Evolutionary conservation across 2,797 vertebrate species (phyloP).

Genomic region (Myoxocephalus aenaeus): DNA sequence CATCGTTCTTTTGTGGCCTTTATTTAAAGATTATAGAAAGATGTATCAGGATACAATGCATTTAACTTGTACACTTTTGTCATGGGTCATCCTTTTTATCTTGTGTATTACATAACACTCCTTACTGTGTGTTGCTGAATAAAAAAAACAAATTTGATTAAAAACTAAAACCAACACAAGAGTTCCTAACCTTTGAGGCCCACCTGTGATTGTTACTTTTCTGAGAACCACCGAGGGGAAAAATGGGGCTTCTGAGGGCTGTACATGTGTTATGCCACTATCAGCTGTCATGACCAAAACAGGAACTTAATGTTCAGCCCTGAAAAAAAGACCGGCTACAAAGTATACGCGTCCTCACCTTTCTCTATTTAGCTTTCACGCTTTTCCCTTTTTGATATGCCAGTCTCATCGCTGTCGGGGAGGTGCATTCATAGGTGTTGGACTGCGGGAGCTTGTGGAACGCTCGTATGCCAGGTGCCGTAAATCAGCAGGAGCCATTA

Average conservation of each 20-base stretch:
- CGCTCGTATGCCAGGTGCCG: too few species aligned
- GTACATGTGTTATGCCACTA: not conserved
- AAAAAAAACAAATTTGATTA: not conserved
- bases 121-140: not conserved
- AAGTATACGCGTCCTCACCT: too few species aligned
- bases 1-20: not conserved
- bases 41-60: not conserved
- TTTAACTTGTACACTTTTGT: not conserved
- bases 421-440: too few species aligned
- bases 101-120: not conserved
- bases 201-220: not conserved
- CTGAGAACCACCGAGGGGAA: not conserved
- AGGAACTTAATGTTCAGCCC: too few species aligned
- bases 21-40: not conserved
- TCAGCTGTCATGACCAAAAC: not conserved
- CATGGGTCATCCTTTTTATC: not conserved
- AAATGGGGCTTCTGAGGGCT: not conserved
- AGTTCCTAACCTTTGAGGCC: not conserved
- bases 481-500: too few species aligned
- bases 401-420: too few species aligned
- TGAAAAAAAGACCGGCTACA: too few species aligned
- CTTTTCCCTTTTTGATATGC: too few species aligned
- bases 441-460: too few species aligned
- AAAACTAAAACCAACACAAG: not conserved
- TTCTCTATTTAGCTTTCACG: too few species aligned